A percentile compares a stretch with the other conserved stretches of the same genome.
Evolutionary conservation across 2,113 vertebrate genomes (phyloP).

Genomic region (Dipodomys spectabilis): DNA sequence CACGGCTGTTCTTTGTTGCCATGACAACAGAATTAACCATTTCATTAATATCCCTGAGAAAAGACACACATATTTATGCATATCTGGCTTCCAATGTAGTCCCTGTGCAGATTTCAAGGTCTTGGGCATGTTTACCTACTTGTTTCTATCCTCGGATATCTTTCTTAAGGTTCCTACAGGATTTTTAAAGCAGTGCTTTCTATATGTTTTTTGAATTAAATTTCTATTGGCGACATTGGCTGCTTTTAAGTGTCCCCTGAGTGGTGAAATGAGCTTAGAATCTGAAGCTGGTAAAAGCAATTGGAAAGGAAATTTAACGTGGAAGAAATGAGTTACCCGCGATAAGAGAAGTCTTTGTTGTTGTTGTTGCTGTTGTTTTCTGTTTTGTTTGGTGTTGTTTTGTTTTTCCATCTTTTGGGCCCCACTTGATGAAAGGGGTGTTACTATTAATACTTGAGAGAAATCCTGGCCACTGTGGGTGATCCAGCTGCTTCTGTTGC

Average conservation of each 20-base stretch:
- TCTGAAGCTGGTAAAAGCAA: conserved; percentile 68
- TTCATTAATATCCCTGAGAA: conserved; percentile 88
- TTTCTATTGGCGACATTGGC: conserved; percentile 83
- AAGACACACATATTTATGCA: conserved; percentile 80
- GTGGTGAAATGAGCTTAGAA: conserved; percentile 78
- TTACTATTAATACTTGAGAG: conserved; percentile 73
- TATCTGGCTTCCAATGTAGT: conserved; percentile 76
- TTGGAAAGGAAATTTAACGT: conserved; percentile 75
- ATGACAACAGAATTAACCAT: conserved; percentile 93
- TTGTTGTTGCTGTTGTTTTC: conserved; percentile 21
- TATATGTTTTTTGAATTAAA: conserved; percentile 80
- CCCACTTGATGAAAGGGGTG: conserved; percentile 70
- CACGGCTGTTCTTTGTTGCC: conserved; percentile 90
- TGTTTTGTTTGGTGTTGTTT: neutral
- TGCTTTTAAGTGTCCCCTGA: conserved; percentile 81
- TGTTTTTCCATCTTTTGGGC: conserved; percentile 57
- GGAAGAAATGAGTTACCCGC: conserved; percentile 77
- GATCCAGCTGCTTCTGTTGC: conserved; percentile 71
- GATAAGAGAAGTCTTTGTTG: conserved; percentile 67
- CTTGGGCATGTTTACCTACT: conserved; percentile 74
- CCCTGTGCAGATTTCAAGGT: conserved; percentile 79
- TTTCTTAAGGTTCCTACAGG: conserved; percentile 74
- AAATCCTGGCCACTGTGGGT: conserved; percentile 57
- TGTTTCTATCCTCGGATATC: conserved; percentile 77
- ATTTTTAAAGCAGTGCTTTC: conserved; percentile 68